Conservation (phyloP, 2,888 invertebrate genomes). For the Acleris holmiana region DNA sequence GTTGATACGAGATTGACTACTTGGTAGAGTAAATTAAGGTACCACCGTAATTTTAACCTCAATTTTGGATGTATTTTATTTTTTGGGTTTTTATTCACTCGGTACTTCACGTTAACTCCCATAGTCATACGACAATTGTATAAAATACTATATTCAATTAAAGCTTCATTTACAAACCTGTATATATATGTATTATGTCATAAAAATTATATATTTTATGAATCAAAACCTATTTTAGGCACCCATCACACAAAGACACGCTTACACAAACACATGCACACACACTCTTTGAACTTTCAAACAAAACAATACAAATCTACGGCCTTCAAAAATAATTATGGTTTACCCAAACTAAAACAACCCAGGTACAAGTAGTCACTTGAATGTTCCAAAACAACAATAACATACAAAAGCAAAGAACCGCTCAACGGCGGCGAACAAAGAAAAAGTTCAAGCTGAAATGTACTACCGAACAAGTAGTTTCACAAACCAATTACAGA, state of each 20-base stretch:
- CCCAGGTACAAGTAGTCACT: slow-evolving; percentile 23
- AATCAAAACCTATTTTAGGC: neutral
- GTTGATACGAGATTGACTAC: no score
- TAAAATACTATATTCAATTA: no score
- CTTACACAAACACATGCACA: no score
- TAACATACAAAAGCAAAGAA: slow-evolving; percentile 35
- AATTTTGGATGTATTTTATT: no score
- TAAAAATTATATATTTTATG: neutral
- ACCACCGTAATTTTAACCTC: no score
- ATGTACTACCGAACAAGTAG: slow-evolving; percentile 38
- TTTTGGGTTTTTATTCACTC: no score
- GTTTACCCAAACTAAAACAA: slow-evolving; percentile 22
- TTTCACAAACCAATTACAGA: slow-evolving; percentile 46
- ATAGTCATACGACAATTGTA: no score
- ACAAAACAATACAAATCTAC: slow-evolving; percentile 37
- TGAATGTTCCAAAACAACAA: slow-evolving; percentile 28
- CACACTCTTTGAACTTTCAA: neutral
- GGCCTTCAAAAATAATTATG: slow-evolving; percentile 39
- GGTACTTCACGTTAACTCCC: no score
- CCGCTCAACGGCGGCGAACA: slow-evolving; percentile 40
- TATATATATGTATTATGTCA: no score
- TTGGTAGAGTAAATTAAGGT: no score
- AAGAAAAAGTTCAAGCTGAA: slow-evolving; percentile 45
- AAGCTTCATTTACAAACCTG: no score
- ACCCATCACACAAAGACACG: no score